A percentile compares a stretch with the other conserved stretches of the same genome.
Conservation (phyloP, 2,113 vertebrate species). For the Peromyscus leucopus region DNA sequence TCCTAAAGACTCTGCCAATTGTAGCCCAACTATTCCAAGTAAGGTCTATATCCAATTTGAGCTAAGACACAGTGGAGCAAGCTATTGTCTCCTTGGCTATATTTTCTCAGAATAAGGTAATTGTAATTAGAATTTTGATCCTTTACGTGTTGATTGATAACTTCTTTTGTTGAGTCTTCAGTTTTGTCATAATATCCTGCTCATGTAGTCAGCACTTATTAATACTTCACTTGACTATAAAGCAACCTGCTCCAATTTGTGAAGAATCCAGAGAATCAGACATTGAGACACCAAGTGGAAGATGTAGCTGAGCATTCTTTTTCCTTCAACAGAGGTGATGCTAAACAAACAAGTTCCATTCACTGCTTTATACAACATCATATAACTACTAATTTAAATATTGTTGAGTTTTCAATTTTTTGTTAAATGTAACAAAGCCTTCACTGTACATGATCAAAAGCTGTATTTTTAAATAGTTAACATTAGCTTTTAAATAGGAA, state of each 20-base stretch:
- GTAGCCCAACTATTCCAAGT: neutral
- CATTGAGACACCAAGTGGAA: neutral
- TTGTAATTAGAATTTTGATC: slow-evolving; percentile 43
- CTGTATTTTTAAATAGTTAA: too few relatives aligned
- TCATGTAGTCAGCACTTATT: neutral
- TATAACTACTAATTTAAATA: neutral
- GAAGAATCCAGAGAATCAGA: neutral
- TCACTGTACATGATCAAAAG: too few relatives aligned
- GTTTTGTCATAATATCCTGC: neutral
- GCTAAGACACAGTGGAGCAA: neutral
- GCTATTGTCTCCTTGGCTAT: slow-evolving; percentile 20
- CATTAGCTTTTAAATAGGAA: too few relatives aligned
- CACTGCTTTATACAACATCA: neutral
- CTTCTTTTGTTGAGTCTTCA: neutral
- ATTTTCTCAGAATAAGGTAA: slow-evolving; percentile 34
- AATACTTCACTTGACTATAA: neutral
- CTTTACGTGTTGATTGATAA: neutral
- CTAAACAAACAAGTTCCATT: neutral
- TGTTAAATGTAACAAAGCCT: neutral
- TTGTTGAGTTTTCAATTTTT: neutral
- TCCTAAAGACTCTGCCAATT: neutral
- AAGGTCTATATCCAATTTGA: neutral
- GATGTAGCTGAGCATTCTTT: neutral
- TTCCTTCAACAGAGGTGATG: neutral
- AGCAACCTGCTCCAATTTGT: neutral